A percentile compares a stretch with the other conserved stretches of the same genome.
These are phyloP conservation scores for Hemibagrus wyckioides DNA, from an alignment of 2,113 vertebrate species.

Conservation along the genomic window DNA sequence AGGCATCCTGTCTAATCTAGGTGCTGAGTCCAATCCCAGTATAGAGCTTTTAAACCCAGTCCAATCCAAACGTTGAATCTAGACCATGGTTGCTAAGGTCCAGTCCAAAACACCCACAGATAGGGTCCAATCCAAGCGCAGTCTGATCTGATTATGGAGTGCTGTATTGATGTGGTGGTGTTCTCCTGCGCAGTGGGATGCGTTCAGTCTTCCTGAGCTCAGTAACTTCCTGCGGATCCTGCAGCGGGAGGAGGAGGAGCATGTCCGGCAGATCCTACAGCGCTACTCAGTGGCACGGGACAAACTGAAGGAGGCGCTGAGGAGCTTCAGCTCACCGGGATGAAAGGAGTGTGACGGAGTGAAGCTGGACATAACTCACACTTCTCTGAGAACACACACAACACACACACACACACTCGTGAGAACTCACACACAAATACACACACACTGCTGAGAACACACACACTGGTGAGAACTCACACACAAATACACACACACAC, in stretches of 20 bases:
- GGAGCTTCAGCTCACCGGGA: constrained; percentile 72
- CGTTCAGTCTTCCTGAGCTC: constrained; percentile 92
- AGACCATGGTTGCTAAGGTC: not conserved
- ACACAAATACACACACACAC: not conserved
- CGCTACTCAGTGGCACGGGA: constrained; percentile 85
- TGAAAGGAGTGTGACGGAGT: constrained; percentile 64
- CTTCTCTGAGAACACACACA: not conserved
- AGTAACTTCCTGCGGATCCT: constrained; percentile 93
- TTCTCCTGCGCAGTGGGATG: constrained; percentile 85
- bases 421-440: too few relatives aligned
- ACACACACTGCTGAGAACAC: not conserved
- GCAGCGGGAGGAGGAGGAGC: constrained; percentile 91
- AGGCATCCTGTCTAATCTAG: not conserved
- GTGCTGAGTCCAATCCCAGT: not conserved
- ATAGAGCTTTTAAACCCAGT: not conserved
- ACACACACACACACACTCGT: not conserved
- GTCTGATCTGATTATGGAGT: not conserved
- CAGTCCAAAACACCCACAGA: not conserved
- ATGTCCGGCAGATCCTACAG: constrained; percentile 83
- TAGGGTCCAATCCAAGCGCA: not conserved
- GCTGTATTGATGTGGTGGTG: not conserved
- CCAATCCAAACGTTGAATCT: not conserved
- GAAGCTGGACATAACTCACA: not conserved
- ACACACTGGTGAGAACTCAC: not conserved
- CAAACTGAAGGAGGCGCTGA: constrained; percentile 83